phyloP scores from a whole-genome alignment of 2,888 invertebrate genomes.

The Eupithecia subfuscata region DNA sequence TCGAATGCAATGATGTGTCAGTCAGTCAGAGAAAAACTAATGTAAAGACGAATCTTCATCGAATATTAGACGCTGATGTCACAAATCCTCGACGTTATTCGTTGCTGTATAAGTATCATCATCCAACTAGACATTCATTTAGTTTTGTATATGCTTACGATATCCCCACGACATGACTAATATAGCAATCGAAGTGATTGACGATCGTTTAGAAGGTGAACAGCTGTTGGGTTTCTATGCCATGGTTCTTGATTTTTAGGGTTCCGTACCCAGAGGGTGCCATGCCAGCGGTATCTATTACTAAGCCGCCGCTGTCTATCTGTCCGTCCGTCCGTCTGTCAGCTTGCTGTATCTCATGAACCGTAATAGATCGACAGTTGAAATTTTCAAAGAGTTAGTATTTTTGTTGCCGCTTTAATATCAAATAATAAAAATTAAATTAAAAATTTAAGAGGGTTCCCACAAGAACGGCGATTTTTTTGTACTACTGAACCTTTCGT shows the following conservation, averaged over 20 bases:
- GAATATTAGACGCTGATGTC: neutral
- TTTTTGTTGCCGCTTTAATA: too few species aligned
- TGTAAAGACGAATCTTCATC: neutral
- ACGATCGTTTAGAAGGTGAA: slow-evolving; percentile 19
- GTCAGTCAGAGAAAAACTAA: neutral
- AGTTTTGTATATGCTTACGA: slow-evolving; percentile 8
- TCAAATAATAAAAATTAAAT: too few species aligned
- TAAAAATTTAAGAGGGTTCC: too few species aligned
- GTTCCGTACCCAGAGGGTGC: neutral
- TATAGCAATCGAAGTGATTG: slow-evolving; percentile 25
- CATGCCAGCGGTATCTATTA: neutral
- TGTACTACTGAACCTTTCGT: too few species aligned
- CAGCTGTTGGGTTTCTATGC: slow-evolving; percentile 13
- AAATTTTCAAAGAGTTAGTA: too few species aligned
- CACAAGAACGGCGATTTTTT: too few species aligned
- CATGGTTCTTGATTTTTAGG: slow-evolving; percentile 10
- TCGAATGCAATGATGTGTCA: neutral
- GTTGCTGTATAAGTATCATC: neutral
- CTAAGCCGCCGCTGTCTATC: too few species aligned
- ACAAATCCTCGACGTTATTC: neutral
- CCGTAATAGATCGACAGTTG: too few species aligned
- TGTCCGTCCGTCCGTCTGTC: too few species aligned
- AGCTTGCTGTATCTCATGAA: too few species aligned
- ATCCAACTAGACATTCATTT: slow-evolving; percentile 7
- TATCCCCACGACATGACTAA: slow-evolving; percentile 25